phyloP scores from a whole-genome alignment of 2,888 invertebrate genomes.

The Eupithecia tripunctaria region DNA sequence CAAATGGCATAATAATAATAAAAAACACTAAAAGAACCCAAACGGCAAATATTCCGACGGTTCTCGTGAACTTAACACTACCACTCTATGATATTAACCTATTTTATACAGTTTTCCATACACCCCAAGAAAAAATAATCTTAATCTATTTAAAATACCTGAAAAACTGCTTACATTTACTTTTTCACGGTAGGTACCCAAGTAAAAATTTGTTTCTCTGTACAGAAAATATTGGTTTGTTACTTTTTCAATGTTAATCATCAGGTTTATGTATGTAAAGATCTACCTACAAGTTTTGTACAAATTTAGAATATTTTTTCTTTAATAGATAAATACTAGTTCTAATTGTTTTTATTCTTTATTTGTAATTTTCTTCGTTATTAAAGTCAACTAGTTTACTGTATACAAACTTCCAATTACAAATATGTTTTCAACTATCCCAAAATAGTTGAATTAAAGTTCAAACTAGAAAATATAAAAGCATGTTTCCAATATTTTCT shows the following conservation, averaged over 20 bases:
- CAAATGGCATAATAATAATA: neutral
- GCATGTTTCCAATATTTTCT: constrained; percentile 23
- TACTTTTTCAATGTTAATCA: neutral
- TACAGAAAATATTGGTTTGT: constrained; percentile 46
- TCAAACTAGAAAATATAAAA: neutral
- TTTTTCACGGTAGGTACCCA: constrained; percentile 54
- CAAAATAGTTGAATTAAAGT: neutral
- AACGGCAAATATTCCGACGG: constrained; percentile 56
- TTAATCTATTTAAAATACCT: constrained; percentile 66
- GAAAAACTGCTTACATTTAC: constrained; percentile 49
- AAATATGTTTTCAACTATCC: neutral
- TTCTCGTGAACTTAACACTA: constrained; percentile 67
- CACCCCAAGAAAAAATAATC: constrained; percentile 73
- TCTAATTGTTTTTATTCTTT: neutral
- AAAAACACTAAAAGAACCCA: constrained; percentile 74
- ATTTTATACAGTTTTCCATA: constrained; percentile 82
- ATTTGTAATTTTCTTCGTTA: neutral
- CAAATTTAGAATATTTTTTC: neutral
- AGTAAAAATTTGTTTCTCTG: constrained; percentile 22
- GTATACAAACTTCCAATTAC: neutral
- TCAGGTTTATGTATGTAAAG: neutral
- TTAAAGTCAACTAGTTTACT: neutral
- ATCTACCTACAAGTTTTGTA: neutral
- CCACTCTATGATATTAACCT: constrained; percentile 71
- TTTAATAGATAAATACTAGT: neutral